phyloP scores from a whole-genome alignment of 1,140 invertebrate species.

The Drusus annulatus region DNA sequence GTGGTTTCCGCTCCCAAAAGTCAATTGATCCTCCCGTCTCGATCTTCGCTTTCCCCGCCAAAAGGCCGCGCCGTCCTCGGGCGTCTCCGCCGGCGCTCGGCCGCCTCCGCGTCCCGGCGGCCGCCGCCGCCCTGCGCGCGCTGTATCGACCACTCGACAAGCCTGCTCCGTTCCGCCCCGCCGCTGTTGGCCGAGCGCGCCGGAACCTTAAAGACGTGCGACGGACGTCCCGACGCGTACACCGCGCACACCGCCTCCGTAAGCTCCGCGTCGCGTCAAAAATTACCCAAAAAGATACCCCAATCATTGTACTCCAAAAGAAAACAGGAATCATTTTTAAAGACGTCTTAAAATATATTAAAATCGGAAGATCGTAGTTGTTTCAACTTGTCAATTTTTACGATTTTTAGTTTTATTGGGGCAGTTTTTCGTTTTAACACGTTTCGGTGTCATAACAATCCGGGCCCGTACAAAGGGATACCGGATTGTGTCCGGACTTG shows the following conservation, averaged over 20 bases:
- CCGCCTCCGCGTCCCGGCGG: slow-evolving; percentile 4
- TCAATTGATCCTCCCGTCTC: not conserved
- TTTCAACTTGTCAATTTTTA: too few species aligned
- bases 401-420: not conserved
- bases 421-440: not conserved
- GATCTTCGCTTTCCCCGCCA: slow-evolving; percentile 29
- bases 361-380: too few species aligned
- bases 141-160: slow-evolving; percentile 54
- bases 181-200: slow-evolving; percentile 31
- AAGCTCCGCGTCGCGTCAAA: slow-evolving; percentile 26
- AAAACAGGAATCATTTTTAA: not conserved
- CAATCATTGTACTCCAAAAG: not conserved
- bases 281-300: not conserved
- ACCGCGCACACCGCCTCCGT: slow-evolving; percentile 56
- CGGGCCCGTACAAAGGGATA: slow-evolving; percentile 5
- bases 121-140: slow-evolving; percentile 53
- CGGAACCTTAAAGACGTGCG: not conserved
- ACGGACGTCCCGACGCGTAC: slow-evolving; percentile 2
- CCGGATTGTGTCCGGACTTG: not conserved
- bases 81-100: not conserved
- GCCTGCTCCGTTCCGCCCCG: slow-evolving; percentile 23
- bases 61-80: slow-evolving; percentile 3
- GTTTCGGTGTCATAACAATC: slow-evolving; percentile 27
- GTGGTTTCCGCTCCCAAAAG: not conserved
- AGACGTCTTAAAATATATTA: too few species aligned